Conservation (phyloP, 2,797 vertebrate genomes). For the Pseudochirops cupreus region DNA sequence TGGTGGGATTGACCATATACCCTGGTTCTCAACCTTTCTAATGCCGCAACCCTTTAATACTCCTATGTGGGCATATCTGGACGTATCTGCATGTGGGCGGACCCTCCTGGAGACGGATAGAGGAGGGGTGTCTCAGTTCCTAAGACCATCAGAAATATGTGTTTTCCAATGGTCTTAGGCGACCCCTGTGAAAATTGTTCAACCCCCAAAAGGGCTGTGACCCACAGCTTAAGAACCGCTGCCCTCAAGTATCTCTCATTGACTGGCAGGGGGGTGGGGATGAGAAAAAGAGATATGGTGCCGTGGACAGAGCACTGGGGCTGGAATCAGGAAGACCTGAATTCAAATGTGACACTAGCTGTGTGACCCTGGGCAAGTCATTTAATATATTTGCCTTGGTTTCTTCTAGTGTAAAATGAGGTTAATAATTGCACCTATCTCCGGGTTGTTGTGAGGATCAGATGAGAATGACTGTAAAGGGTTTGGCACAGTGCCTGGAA, state of each 20-base stretch:
- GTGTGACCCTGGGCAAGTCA: not conserved
- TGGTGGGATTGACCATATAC: not conserved
- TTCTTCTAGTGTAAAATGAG: not conserved
- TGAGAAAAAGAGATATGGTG: too few species aligned
- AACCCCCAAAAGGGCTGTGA: too few species aligned
- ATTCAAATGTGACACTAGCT: not conserved
- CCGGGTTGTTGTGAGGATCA: not conserved
- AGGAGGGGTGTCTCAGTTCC: too few species aligned
- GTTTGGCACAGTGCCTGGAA: not conserved
- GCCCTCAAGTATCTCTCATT: not conserved
- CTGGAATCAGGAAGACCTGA: not conserved
- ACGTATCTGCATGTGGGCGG: too few species aligned
- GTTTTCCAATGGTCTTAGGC: too few species aligned
- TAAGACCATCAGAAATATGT: too few species aligned
- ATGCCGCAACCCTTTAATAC: too few species aligned
- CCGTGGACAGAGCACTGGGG: not conserved
- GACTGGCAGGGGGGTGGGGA: not conserved
- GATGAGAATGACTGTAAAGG: not conserved
- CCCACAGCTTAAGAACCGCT: too few species aligned
- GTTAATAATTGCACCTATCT: not conserved
- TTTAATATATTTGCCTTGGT: not conserved
- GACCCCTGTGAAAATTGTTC: too few species aligned
- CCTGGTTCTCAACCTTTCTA: not conserved
- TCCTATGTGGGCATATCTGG: too few species aligned
- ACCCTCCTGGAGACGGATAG: too few species aligned